Conservation (phyloP, 2,888 invertebrate genomes). For the Eristalinus sepulchralis region DNA sequence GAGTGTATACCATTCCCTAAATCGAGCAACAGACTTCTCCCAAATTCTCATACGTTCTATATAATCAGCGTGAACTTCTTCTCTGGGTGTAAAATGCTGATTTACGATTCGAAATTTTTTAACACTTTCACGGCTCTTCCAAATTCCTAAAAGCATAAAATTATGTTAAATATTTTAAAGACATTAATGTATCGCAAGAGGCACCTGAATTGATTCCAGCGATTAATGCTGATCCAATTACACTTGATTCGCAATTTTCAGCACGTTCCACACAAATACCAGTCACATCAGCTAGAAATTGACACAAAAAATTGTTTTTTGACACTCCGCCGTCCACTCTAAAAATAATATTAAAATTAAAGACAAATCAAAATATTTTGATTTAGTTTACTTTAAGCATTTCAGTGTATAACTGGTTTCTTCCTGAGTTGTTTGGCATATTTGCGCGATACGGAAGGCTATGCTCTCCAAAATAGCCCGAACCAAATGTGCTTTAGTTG, state of each 20-base stretch:
- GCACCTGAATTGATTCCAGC: constrained; percentile 90
- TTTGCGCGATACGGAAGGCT: constrained; percentile 89
- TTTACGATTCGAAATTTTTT: constrained; percentile 84
- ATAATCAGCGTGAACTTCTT: constrained; percentile 74
- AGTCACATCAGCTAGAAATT: constrained; percentile 92
- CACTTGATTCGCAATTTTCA: constrained; percentile 89
- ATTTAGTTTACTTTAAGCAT: constrained; percentile 83
- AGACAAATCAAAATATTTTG: neutral
- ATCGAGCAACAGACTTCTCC: constrained; percentile 77
- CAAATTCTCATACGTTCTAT: constrained; percentile 75
- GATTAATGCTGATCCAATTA: constrained; percentile 92
- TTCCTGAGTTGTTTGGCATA: constrained; percentile 86
- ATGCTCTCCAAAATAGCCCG: constrained; percentile 93
- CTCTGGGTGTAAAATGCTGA: constrained; percentile 83
- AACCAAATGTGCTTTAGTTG: constrained; percentile 89
- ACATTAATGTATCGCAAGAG: neutral
- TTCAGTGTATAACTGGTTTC: constrained; percentile 85
- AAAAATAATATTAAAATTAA: neutral
- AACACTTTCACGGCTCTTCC: constrained; percentile 87
- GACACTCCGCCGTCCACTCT: constrained; percentile 99
- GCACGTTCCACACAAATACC: constrained; percentile 89
- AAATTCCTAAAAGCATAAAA: constrained; percentile 82
- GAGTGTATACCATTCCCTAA: constrained; percentile 77
- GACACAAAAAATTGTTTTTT: constrained; percentile 94
- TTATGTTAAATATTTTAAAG: neutral